Evolutionary conservation across 2,113 vertebrate genomes (phyloP), one percentile per base, ranked within the genome.

Genomic region (Alectura lathami): DNA sequence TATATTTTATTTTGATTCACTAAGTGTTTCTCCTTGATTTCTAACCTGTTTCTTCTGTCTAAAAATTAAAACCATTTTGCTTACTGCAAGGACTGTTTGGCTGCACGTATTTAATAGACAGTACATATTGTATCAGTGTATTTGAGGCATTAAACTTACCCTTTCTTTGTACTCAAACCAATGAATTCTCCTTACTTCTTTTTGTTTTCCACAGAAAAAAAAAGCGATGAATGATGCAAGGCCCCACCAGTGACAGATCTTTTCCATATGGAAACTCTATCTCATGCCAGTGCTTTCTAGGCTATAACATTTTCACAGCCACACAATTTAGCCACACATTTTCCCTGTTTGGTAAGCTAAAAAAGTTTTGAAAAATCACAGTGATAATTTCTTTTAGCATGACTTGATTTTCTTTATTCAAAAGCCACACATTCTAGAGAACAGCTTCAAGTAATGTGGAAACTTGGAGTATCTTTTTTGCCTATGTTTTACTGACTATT

Each of bases 161-260:
- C 24, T 88, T 92, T 79, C 29, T 27, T 82, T 42, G 30, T 60
- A n/a, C 75, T 64, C 23, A 72, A 26, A 83, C 11, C 43, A 50
- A 72, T 53, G 45, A 78, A 26, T 16, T 11, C 24, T 74, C 21
- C 13, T 93, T 82, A 59, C 48, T 15, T 59, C 34, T 74, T 85
- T 26, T 80, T 82, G 47, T 51, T 94, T 93, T 69, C 63, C 51
- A 34, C 20, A 34, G n/a, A 34, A 53, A 89, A 54, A 78, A 88
- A 38, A 83, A 81, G 62, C 43, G 70, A 69, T 94, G 80, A 93
- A 92, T 67, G 81, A 83, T 63, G 26, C 68, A 88, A 89, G 72
- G 57, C 22, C 54, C 13, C 50, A 84, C 10, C 30, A 77, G 30
- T 74, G 80, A 95, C 40, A 92, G 77, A 80, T 56, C 16, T 30